These are phyloP conservation scores for Eupithecia centaureata DNA, from an alignment of 2,888 invertebrate genomes.

Conservation along the genomic window DNA sequence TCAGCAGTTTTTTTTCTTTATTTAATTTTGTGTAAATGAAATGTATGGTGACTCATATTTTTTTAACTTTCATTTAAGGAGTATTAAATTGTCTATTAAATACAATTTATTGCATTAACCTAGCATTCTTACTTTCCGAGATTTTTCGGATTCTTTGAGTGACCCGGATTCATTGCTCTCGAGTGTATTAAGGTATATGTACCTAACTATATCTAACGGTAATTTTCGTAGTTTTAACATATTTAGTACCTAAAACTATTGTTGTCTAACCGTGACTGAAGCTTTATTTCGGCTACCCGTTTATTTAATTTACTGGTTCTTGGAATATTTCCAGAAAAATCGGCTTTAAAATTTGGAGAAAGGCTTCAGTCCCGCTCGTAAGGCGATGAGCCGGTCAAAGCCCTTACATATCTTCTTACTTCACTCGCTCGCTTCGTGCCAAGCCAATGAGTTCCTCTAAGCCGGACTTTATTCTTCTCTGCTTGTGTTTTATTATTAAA, in stretches of 20 bases:
- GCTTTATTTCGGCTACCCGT: neutral
- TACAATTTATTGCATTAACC: too few relatives aligned
- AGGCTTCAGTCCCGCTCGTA: constrained; percentile 51
- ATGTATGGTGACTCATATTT: too few relatives aligned
- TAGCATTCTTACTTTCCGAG: too few relatives aligned
- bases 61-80: too few relatives aligned
- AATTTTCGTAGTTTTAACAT: neutral
- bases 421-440: constrained; percentile 36
- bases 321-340: constrained; percentile 36
- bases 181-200: too few relatives aligned
- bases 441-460: constrained; percentile 43
- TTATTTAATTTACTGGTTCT: constrained; percentile 8
- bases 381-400: constrained; percentile 57
- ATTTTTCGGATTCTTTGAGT: too few relatives aligned
- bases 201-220: too few relatives aligned
- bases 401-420: constrained; percentile 51
- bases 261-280: neutral
- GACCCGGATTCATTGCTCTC: too few relatives aligned
- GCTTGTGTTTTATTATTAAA: constrained; percentile 1
- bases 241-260: neutral
- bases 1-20: too few relatives aligned
- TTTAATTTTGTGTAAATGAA: too few relatives aligned
- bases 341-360: constrained; percentile 49
- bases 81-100: too few relatives aligned
- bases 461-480: constrained; percentile 22